Base-by-base conservation (phyloP, 2,797 vertebrate genomes). In the Adrianichthys oophorus region DNA sequence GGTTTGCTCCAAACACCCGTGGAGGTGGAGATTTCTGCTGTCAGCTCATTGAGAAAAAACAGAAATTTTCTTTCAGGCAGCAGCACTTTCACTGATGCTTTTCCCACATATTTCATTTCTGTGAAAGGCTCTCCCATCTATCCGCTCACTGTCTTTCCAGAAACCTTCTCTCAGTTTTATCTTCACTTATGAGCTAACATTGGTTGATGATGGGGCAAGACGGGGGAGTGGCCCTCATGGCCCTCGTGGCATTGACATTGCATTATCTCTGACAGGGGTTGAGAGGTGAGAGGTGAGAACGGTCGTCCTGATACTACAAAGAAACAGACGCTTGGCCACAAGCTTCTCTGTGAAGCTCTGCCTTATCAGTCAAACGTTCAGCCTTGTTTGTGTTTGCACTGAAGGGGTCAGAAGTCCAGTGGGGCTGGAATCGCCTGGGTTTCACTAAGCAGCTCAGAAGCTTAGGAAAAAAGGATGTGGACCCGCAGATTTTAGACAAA, bases 321-420 rank as follows among this genome's bases (percentile, higher is more conserved):
- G 77, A 82, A 86, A 60, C 70, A 75, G 82, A 73, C 59, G 24
- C 71, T 62, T 4, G 12, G 41, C 65, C 50, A 10, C 37, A 10
- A 63, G 62, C 80, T 85, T 87, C 74, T 37, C 78, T 89, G 71
- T 83, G 68, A 76, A 72, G 65, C 59, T 59, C 58, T 66, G 40
- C 53, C 59, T 92, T 90, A 92, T 90, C 89, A 65, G 79, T 80
- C 78, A 85, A 59, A 81, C 63, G 50, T 83, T 90, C 74, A 80
- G 26, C 74, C 82, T 65, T 92, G 88, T 92, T 93, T 92, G 91
- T 70, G 85, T 90, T 84, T 87, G 70, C 82, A 70, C 41, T 42
- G 1, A 75, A 80, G 76, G 74, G 78, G 86, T 90, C 84, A 79
- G 84, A 86, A 90, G 84, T 90, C 74, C 82, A 81, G 62, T 41